Conservation (phyloP, 92 coral and sea anemone genomes). For the Palythoa grandiflora region DNA sequence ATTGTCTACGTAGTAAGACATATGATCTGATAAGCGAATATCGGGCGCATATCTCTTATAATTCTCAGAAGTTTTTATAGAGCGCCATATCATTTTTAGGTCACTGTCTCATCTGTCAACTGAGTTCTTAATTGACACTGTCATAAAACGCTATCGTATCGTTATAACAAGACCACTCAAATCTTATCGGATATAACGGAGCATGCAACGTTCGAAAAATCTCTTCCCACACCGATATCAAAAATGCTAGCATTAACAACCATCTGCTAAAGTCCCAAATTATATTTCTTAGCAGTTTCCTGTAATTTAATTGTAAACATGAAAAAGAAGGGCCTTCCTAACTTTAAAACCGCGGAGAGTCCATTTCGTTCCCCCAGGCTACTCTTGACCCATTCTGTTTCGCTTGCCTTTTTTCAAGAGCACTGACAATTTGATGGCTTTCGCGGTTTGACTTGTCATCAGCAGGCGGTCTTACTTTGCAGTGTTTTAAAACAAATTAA, state of each 20-base stretch:
- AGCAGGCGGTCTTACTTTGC: slow-evolving; percentile 48
- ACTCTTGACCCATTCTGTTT: slow-evolving; percentile 43
- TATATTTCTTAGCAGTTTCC: slow-evolving; percentile 26
- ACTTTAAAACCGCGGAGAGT: slow-evolving; percentile 13
- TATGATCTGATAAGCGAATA: slow-evolving; percentile 48
- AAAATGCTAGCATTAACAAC: background rate
- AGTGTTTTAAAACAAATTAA: slow-evolving; percentile 52
- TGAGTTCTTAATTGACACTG: slow-evolving; percentile 37
- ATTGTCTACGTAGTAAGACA: slow-evolving; percentile 34
- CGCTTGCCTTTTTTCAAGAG: slow-evolving; percentile 44
- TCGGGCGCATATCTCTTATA: slow-evolving; percentile 38
- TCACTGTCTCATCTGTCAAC: slow-evolving; percentile 44
- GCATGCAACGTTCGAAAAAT: slow-evolving; percentile 20
- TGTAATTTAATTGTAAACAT: slow-evolving; percentile 18
- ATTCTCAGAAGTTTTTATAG: slow-evolving; percentile 33
- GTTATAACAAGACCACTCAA: slow-evolving; percentile 37
- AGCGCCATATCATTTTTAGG: slow-evolving; percentile 46
- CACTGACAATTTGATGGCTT: slow-evolving; percentile 48
- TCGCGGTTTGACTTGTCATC: slow-evolving; percentile 50
- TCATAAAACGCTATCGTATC: slow-evolving; percentile 54
- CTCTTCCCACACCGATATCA: background rate
- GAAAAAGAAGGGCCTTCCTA: slow-evolving; percentile 2
- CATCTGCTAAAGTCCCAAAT: slow-evolving; percentile 16
- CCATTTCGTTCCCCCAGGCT: slow-evolving; percentile 25
- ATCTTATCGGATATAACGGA: slow-evolving; percentile 33